These are phyloP conservation scores for Bathynomus jamesi DNA, from an alignment of 1,140 invertebrate genomes.

Conservation along the genomic window DNA sequence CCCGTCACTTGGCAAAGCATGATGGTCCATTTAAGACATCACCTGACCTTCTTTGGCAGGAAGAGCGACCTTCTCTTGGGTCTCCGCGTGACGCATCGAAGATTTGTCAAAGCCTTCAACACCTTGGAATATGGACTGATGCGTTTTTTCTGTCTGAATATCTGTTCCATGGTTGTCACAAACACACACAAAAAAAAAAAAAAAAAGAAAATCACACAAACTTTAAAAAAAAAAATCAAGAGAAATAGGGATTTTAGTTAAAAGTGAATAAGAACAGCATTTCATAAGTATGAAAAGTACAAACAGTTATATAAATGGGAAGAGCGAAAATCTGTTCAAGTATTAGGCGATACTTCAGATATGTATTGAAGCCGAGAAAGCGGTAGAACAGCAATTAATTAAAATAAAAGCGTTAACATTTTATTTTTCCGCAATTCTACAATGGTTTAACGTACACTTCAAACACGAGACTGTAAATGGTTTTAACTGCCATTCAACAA, in stretches of 20 bases:
- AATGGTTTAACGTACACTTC: no score
- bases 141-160: constrained; percentile 42
- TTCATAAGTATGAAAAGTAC: not conserved
- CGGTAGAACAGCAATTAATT: no score
- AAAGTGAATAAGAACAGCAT: no score
- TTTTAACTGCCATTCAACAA: no score
- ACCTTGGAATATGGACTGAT: constrained; percentile 41
- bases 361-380: no score
- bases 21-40: not conserved
- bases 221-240: not conserved
- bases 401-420: no score
- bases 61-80: constrained; percentile 84
- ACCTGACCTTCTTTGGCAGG: constrained; percentile 84
- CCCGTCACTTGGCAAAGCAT: not conserved
- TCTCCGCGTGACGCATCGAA: constrained; percentile 63
- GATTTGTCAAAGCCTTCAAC: constrained; percentile 42
- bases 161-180: constrained; percentile 31
- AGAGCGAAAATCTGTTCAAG: not conserved
- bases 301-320: not conserved
- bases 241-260: not conserved
- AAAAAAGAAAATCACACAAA: not conserved
- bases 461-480: no score
- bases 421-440: no score
- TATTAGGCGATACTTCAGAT: no score
- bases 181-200: not conserved